A percentile compares a stretch with the other conserved stretches of the same genome.
These are phyloP conservation scores for Patella caerulea DNA, from an alignment of 2,888 invertebrate species.

Conservation along the genomic window DNA sequence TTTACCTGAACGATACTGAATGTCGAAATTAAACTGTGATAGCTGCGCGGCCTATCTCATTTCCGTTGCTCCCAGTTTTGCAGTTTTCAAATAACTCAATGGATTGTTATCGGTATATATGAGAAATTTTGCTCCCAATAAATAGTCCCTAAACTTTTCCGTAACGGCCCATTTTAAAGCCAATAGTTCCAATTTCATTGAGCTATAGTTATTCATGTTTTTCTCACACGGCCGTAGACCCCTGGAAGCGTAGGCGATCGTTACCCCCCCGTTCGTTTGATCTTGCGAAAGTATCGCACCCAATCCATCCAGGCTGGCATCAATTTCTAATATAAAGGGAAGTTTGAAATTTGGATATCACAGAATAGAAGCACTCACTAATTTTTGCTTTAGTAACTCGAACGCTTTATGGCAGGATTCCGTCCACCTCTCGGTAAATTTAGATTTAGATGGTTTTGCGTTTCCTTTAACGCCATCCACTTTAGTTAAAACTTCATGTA, in stretches of 20 bases:
- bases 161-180: conserved; percentile 40
- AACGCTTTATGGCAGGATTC: conserved; percentile 29
- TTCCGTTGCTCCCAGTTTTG: conserved; percentile 43
- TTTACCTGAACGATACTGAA: conserved; percentile 37
- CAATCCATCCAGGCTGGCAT: conserved; percentile 35
- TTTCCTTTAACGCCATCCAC: background rate
- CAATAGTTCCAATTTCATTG: conserved; percentile 37
- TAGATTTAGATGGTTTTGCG: background rate
- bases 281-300: conserved; percentile 41
- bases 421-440: conserved; percentile 20
- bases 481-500: conserved; percentile 19
- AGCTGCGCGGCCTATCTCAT: conserved; percentile 39
- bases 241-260: conserved; percentile 39
- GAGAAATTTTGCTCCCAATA: conserved; percentile 30
- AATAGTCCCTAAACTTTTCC: conserved; percentile 37
- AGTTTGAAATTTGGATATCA: conserved; percentile 38
- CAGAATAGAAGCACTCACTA: conserved; percentile 31
- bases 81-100: conserved; percentile 33
- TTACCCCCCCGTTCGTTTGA: conserved; percentile 26
- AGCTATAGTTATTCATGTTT: conserved; percentile 39
- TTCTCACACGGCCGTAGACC: conserved; percentile 32
- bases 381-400: conserved; percentile 27
- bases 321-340: conserved; percentile 39
- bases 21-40: conserved; percentile 36
- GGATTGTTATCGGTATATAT: conserved; percentile 42